Base-by-base conservation (phyloP, 1,140 invertebrate genomes). In the Nixonia krombeini region DNA sequence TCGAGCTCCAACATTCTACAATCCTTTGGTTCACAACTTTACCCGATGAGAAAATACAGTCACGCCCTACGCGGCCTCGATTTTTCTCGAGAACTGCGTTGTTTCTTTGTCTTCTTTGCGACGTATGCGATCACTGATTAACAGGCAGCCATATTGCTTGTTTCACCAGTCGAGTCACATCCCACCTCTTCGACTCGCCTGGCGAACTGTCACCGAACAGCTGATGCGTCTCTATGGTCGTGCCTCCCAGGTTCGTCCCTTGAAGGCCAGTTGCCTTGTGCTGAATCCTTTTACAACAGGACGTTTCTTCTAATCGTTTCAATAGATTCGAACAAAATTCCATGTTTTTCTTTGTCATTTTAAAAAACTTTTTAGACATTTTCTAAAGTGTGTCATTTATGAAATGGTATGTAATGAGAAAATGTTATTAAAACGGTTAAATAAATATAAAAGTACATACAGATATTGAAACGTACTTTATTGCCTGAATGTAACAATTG, bases 1-100 rank as follows among this genome's bases (percentile, higher is more conserved):
- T 98, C 96, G 80, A 98, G 90, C 86, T 97, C 95, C 86, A 98
- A 89, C 96, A 98, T 98, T 84, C 76, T 82, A 58, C 44, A 28
- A 40, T 57, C 37, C 42, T 57, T 69, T 61, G 49, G 50, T 47
- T 61, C 50, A 21, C 42, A 44, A 57, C 57, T 52, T 29, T 66
- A 40, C 37, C 58, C 52, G 41, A 56, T 37, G 28, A 51, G n/a
- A 45, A 33, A 44, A 29, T 41, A 56, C 47, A 58, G 15, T 64
- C 50, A 65, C 53, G 66, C 65, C 41, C 57, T 38, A 57, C 75
- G 70, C 72, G 71, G 61, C 63, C 68, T 56, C 50, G 61, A 74
- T 69, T 72, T 74, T 65, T 38, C 59, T 67, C 72, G 73, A 76
- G 63, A 79, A 83, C 76, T 81, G 79, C 80, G 79, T 75, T 79